Evolutionary conservation across 2,888 invertebrate genomes (phyloP).

Genomic region (Hirtodrosophila trivittata): DNA sequence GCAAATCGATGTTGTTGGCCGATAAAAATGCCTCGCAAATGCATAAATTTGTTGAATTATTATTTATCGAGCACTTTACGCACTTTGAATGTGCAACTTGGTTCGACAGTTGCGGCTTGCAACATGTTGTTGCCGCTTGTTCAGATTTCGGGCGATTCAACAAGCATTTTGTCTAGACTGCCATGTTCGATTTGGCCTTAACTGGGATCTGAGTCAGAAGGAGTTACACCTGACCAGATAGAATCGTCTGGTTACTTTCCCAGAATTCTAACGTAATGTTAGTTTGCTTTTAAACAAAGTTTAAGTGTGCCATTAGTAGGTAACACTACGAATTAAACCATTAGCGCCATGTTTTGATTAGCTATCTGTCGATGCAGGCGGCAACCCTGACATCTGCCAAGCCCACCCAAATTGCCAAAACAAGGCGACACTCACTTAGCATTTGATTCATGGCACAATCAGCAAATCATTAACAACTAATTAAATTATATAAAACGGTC

Average conservation of each 20-base stretch:
- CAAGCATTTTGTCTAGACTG: slow-evolving; percentile 72
- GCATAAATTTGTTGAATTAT: slow-evolving; percentile 59
- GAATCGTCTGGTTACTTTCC: too few species aligned
- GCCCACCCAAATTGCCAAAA: slow-evolving; percentile 55
- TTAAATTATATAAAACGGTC: slow-evolving; percentile 77
- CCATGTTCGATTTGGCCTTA: slow-evolving; percentile 69
- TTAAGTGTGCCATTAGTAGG: slow-evolving; percentile 50
- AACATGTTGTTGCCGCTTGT: slow-evolving; percentile 16
- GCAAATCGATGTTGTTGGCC: slow-evolving; percentile 31
- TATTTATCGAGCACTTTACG: slow-evolving; percentile 69
- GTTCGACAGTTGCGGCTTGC: slow-evolving; percentile 10
- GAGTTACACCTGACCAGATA: too few species aligned
- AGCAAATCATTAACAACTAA: slow-evolving; percentile 77
- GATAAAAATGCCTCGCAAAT: slow-evolving; percentile 24
- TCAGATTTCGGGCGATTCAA: slow-evolving; percentile 41
- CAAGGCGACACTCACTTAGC: slow-evolving; percentile 50
- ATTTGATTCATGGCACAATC: slow-evolving; percentile 73
- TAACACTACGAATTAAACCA: slow-evolving; percentile 61
- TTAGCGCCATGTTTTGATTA: slow-evolving; percentile 61
- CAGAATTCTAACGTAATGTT: too few species aligned
- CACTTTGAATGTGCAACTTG: slow-evolving; percentile 64
- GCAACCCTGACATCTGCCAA: slow-evolving; percentile 76
- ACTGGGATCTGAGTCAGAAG: slow-evolving; percentile 9
- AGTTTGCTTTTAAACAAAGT: not conserved
- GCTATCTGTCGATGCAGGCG: slow-evolving; percentile 36